These are phyloP conservation scores for Calyptommatus sinebrachiatus DNA, from an alignment of 2,113 vertebrate species.

Conservation along the genomic window DNA sequence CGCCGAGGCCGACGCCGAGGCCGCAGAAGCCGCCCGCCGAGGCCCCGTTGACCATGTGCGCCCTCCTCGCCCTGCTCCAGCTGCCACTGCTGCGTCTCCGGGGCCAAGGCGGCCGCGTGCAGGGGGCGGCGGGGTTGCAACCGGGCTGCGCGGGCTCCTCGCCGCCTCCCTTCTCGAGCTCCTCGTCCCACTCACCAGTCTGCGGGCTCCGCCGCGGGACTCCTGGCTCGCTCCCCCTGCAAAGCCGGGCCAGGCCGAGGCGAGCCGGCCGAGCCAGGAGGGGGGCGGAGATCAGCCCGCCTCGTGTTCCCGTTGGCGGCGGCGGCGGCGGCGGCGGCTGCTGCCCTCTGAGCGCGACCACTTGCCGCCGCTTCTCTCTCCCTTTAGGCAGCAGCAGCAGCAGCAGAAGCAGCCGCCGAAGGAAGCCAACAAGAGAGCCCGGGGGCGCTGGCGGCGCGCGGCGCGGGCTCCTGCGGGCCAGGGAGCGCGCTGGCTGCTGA, in stretches of 20 bases:
- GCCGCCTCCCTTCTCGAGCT: background rate
- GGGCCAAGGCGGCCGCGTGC: too few species aligned
- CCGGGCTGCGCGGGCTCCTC: background rate
- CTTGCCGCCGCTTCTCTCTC: background rate
- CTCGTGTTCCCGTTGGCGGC: slow-evolving; percentile 1
- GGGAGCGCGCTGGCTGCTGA: slow-evolving; percentile 1
- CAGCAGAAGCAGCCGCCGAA: too few species aligned
- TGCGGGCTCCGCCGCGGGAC: background rate
- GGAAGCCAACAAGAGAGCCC: background rate
- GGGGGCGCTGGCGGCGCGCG: slow-evolving; percentile 12
- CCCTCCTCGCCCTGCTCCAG: background rate
- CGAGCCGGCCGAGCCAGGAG: background rate
- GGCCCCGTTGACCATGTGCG: background rate
- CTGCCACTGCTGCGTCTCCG: too few species aligned
- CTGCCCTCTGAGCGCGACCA: background rate
- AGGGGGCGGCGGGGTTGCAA: too few species aligned
- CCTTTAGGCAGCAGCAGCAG: background rate
- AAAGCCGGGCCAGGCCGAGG: background rate
- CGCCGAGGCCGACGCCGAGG: background rate
- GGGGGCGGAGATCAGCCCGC: background rate
- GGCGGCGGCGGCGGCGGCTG: background rate
- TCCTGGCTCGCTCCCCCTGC: slow-evolving; percentile 2
- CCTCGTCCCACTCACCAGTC: slow-evolving; percentile 12
- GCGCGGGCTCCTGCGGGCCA: slow-evolving; percentile 16
- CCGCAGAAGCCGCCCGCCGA: background rate